These are phyloP conservation scores for Pentalonia nigronervosa DNA, from an alignment of 1,140 invertebrate species.

Conservation along the genomic window DNA sequence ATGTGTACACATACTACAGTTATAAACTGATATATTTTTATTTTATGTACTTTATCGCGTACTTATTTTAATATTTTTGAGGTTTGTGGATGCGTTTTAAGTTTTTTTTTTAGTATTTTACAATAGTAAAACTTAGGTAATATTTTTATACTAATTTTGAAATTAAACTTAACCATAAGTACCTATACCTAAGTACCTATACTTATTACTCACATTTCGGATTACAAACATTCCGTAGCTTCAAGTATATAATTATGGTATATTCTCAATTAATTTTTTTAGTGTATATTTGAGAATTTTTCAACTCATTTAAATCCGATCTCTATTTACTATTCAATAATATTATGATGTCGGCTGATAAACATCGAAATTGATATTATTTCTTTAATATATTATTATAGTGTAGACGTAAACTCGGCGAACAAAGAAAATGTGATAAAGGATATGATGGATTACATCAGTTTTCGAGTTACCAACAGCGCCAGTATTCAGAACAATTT, in stretches of 20 bases:
- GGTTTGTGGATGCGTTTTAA: not conserved
- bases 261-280: not conserved
- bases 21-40: too few relatives aligned
- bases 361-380: not conserved
- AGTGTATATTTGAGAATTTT: not conserved
- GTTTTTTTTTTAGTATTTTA: not conserved
- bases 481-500: slow-evolving; percentile 85
- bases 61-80: not conserved
- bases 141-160: not conserved
- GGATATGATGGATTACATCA: slow-evolving; percentile 88
- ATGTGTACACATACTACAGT: not conserved
- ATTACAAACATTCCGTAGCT: not conserved
- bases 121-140: too few relatives aligned
- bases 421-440: slow-evolving; percentile 77
- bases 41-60: not conserved
- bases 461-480: slow-evolving; percentile 79
- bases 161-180: not conserved
- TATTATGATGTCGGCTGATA: not conserved
- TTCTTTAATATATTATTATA: slow-evolving; percentile 56
- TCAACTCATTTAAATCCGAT: not conserved
- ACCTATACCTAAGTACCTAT: too few relatives aligned
- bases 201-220: not conserved
- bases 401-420: slow-evolving; percentile 71
- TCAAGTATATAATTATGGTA: not conserved
- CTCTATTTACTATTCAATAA: not conserved